phyloP scores from a whole-genome alignment of 2,888 invertebrate species.

The Calliopum simillimum region DNA sequence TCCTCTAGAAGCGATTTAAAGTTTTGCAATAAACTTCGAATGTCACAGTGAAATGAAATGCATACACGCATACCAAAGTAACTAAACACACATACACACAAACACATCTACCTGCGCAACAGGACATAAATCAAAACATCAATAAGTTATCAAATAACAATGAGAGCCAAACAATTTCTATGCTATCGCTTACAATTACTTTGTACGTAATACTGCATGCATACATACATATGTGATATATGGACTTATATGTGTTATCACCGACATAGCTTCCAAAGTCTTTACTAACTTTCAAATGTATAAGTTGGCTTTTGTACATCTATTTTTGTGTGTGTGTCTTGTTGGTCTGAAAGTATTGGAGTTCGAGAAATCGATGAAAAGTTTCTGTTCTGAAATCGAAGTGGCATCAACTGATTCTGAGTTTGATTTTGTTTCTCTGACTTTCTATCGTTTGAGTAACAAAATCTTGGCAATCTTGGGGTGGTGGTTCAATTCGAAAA shows the following conservation, averaged over 20 bases:
- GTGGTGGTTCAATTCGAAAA: no score
- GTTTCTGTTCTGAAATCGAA: no score
- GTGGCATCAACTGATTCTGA: no score
- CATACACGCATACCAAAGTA: constrained; percentile 3
- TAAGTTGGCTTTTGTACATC: no score
- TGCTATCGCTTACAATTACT: constrained; percentile 33
- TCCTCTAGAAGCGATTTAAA: constrained; percentile 10
- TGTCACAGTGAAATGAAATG: constrained; percentile 17
- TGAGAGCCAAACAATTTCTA: constrained; percentile 34
- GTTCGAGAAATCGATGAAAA: no score
- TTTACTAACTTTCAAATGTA: no score
- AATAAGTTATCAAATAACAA: constrained; percentile 39
- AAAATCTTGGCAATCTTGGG: not conserved
- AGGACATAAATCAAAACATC: constrained; percentile 38
- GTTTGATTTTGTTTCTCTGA: no score
- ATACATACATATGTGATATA: constrained; percentile 25
- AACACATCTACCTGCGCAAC: not conserved
- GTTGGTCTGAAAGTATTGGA: no score
- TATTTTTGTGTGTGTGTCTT: no score
- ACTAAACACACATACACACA: not conserved
- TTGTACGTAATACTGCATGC: not conserved
- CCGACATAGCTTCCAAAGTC: no score
- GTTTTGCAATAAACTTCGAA: constrained; percentile 19
- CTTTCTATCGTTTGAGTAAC: no score
- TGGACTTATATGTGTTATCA: not conserved